These are phyloP conservation scores for Troides aeacus DNA, from an alignment of 2,888 invertebrate species.

Conservation along the genomic window DNA sequence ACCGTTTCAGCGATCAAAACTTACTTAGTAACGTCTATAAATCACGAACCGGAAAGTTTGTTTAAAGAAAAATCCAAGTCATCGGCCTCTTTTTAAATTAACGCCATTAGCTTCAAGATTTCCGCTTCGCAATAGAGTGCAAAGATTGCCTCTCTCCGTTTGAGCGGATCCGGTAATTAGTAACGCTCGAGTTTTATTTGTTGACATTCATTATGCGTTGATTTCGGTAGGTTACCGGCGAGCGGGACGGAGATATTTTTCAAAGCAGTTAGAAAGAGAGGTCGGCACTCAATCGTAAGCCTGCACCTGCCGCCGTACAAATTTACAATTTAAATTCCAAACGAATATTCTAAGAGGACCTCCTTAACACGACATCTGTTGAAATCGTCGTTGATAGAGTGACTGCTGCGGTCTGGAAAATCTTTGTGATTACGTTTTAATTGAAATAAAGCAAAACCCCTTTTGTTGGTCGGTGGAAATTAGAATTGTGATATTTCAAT, in stretches of 20 bases:
- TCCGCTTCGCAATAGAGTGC: conserved; percentile 75
- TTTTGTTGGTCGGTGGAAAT: conserved; percentile 34
- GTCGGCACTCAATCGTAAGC: conserved; percentile 57
- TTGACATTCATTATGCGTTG: conserved; percentile 78
- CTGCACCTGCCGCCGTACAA: conserved; percentile 77
- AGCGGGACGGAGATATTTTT: conserved; percentile 51
- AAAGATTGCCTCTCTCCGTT: conserved; percentile 77
- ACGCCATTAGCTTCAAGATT: conserved; percentile 78
- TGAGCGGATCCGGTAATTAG: conserved; percentile 75
- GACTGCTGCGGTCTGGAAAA: conserved; percentile 66
- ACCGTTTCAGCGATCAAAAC: conserved; percentile 40
- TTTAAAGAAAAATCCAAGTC: conserved; percentile 74
- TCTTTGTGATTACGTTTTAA: conserved; percentile 74
- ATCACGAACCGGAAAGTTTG: conserved; percentile 66
- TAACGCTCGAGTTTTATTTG: conserved; percentile 80
- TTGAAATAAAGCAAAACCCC: conserved; percentile 77
- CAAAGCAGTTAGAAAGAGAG: conserved; percentile 56
- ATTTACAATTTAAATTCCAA: conserved; percentile 80
- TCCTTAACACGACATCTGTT: conserved; percentile 81
- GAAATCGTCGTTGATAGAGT: conserved; percentile 77
- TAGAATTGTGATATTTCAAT: conserved; percentile 33
- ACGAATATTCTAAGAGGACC: conserved; percentile 77
- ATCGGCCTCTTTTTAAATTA: conserved; percentile 78
- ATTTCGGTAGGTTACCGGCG: conserved; percentile 58
- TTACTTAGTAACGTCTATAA: conserved; percentile 59